Base-by-base conservation (phyloP, 92 coral and sea anemone species). In the Umimayanthus kanabou region DNA sequence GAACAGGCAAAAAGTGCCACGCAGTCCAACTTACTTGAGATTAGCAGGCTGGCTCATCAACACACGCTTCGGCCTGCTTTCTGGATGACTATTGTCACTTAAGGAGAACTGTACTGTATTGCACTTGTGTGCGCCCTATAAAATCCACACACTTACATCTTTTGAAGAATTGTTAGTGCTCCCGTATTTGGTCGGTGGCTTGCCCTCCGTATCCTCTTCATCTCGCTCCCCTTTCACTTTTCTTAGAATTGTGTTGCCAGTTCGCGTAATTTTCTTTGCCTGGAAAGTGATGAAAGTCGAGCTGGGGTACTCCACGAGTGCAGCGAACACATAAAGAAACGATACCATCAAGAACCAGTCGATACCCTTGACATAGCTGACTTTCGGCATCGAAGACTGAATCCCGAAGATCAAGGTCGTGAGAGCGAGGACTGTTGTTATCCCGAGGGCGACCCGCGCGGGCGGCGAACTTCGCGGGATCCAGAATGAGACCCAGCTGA, bases 401-500 rank as follows among this genome's bases (percentile, higher is more conserved):
- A 95, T 90, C 73, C 98, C 98, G 92, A 95, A 94, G 90, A 94
- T 95, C 39, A 96, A 86, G 50, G 98, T 96, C 79, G 98, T 95
- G 73, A 94, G 95, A 30, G 98, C 98, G 85, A 96, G 96, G 78
- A 96, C 98, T 88, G 98, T 96, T 66, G 98, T 96, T 53, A 96
- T 96, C 42, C 98, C 98, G 92, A 96, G 96, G 37, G 96, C 98
- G 33, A 96, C 98, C 81, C 98, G 98, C 83, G 98, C 98, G 29
- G 98, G 98, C 20, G 98, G 98, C 92, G 98, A 96, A 70, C 93
- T 92, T 73, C 98, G 94, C 69, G 98, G 98, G 49, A 96, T 95
- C 98, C 98, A 96, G 88, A 96, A 96, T 15, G 98, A 96, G 16
- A 96, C 98, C 98, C 98, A 95, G 77, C 96, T 93, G 65, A 95